Percentiles rank a stretch among this genome's conserved stretches.
Conservation (phyloP, 2,888 invertebrate species). For the Eudasyphora cyanicolor region DNA sequence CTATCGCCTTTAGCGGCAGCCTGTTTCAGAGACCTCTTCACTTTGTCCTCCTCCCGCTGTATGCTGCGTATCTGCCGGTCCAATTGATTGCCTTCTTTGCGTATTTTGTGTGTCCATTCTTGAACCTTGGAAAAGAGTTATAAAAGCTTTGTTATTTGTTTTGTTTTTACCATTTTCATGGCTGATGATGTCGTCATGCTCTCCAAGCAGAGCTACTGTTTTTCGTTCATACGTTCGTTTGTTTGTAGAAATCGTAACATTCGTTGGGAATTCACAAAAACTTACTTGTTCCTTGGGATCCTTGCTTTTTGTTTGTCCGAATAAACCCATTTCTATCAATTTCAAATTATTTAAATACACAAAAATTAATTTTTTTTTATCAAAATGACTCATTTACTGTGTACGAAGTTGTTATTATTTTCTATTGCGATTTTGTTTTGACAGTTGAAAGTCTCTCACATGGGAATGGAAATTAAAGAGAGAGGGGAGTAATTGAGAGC, state of each 20-base stretch:
- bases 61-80: constrained; percentile 98
- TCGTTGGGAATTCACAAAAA: neutral
- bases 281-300: constrained; percentile 94
- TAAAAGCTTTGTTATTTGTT: constrained; percentile 43
- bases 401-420: constrained; percentile 57
- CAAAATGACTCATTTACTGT: constrained; percentile 67
- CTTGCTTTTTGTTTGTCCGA: constrained; percentile 91
- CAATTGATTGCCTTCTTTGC: constrained; percentile 95
- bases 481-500: neutral
- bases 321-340: constrained; percentile 80
- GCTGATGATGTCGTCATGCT: constrained; percentile 57
- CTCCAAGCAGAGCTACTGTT: constrained; percentile 24
- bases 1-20: constrained; percentile 97
- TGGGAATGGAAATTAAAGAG: neutral
- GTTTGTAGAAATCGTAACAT: neutral
- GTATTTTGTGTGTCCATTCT: constrained; percentile 96
- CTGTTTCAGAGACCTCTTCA: constrained; percentile 94
- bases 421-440: constrained; percentile 62
- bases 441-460: constrained; percentile 39
- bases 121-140: constrained; percentile 86
- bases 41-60: constrained; percentile 98
- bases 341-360: constrained; percentile 21
- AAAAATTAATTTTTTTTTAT: neutral
- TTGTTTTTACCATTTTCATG: constrained; percentile 36
- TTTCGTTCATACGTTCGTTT: neutral